Evolutionary conservation across 2,113 vertebrate species (phyloP).

Genomic region (Poecilia latipinna): DNA sequence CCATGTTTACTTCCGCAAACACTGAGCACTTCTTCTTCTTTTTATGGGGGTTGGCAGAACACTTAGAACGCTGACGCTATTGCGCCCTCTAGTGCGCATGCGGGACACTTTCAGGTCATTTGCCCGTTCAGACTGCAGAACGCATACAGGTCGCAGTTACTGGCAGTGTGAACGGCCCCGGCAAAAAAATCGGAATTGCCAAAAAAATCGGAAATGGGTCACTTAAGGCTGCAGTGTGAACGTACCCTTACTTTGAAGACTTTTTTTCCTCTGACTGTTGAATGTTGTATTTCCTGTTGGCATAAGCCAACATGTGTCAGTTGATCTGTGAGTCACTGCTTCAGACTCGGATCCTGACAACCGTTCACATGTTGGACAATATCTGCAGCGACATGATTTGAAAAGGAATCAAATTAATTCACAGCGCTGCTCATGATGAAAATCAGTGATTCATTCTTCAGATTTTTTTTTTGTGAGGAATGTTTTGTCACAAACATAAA

Average conservation of each 20-base stretch:
- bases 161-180: too few relatives aligned
- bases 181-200: too few relatives aligned
- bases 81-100: too few relatives aligned
- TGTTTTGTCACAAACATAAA: background rate
- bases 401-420: background rate
- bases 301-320: slow-evolving; percentile 27
- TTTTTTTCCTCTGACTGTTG: background rate
- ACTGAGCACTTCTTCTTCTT: too few relatives aligned
- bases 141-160: too few relatives aligned
- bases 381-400: background rate
- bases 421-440: background rate
- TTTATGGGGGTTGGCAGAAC: too few relatives aligned
- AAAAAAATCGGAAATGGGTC: too few relatives aligned
- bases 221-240: too few relatives aligned
- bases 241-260: background rate
- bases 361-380: slow-evolving; percentile 8
- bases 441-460: background rate
- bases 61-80: too few relatives aligned
- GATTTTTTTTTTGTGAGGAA: background rate
- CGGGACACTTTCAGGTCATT: too few relatives aligned
- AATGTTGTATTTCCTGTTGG: background rate
- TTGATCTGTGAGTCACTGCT: slow-evolving; percentile 24
- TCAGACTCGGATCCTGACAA: background rate
- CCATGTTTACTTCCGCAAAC: too few relatives aligned
- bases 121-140: too few relatives aligned